Percentiles rank a stretch among this genome's conserved stretches.
These are phyloP conservation scores for Sebastes fasciatus DNA, from an alignment of 2,113 vertebrate species.

Conservation along the genomic window DNA sequence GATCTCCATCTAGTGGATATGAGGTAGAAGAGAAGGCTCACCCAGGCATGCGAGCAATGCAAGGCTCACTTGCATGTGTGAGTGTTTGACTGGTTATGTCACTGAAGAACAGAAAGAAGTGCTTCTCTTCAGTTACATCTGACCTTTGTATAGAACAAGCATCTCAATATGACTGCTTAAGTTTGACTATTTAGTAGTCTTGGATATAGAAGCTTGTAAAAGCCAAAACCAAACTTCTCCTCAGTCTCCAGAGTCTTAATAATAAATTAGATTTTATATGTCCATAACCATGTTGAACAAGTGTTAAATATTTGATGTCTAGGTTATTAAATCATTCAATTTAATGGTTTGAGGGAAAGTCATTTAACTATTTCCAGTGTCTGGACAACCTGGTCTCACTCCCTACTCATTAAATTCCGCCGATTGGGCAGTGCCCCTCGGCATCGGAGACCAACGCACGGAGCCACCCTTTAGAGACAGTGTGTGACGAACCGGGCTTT, in stretches of 20 bases:
- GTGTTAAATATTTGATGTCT: slow-evolving; percentile 1
- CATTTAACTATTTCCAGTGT: not conserved
- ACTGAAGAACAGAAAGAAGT: not conserved
- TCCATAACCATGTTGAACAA: slow-evolving; percentile 7
- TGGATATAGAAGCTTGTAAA: not conserved
- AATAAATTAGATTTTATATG: not conserved
- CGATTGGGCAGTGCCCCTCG: no score
- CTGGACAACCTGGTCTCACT: no score
- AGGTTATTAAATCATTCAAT: slow-evolving; percentile 10
- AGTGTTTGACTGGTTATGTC: not conserved
- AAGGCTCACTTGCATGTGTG: not conserved
- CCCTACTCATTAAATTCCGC: no score
- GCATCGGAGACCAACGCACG: no score
- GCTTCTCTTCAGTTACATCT: not conserved
- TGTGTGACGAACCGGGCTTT: no score
- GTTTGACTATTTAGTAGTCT: not conserved
- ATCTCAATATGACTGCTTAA: not conserved
- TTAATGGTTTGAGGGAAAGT: slow-evolving; percentile 2
- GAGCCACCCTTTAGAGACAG: no score
- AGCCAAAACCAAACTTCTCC: not conserved
- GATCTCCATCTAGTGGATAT: slow-evolving; percentile 73
- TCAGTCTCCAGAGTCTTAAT: slow-evolving; percentile 1
- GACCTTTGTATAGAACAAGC: not conserved
- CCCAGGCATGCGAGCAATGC: not conserved
- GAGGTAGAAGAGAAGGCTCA: not conserved